Evolutionary conservation across 2,888 invertebrate species (phyloP).

Genomic region (Leptopterna dolabrata): DNA sequence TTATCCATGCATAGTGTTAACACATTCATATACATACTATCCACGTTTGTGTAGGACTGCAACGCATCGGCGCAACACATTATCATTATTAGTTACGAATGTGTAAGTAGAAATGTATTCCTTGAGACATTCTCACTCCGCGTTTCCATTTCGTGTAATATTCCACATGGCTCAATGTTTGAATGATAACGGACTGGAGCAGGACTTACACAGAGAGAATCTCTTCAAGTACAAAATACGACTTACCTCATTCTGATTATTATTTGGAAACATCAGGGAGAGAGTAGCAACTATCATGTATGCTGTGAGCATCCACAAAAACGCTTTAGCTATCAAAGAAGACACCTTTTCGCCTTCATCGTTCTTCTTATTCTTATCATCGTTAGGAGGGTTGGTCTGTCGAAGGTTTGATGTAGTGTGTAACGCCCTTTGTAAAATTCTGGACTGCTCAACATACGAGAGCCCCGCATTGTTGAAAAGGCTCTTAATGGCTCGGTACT

Average conservation of each 20-base stretch:
- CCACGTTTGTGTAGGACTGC: no score
- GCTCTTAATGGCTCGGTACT: conserved; percentile 50
- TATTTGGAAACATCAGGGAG: conserved; percentile 78
- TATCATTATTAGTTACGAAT: no score
- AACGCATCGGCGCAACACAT: no score
- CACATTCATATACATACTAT: no score
- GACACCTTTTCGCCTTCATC: conserved; percentile 78
- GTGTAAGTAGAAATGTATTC: no score
- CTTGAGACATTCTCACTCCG: no score
- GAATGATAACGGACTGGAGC: no score
- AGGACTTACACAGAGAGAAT: no score
- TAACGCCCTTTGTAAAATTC: conserved; percentile 52
- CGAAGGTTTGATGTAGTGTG: conserved; percentile 46
- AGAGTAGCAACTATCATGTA: conserved; percentile 80
- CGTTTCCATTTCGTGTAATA: no score
- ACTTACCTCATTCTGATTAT: conserved; percentile 79
- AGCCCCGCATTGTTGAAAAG: conserved; percentile 56
- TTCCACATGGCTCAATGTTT: no score
- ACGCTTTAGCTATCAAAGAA: conserved; percentile 78
- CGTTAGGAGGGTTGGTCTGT: conserved; percentile 49
- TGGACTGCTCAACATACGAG: conserved; percentile 39
- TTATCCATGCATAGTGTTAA: no score
- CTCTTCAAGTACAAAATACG: no score
- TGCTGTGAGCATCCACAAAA: conserved; percentile 83
- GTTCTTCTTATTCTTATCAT: conserved; percentile 67